A percentile compares a stretch with the other conserved stretches of the same genome.
Conservation (phyloP, 2,797 vertebrate species). For the Schizothorax lantsangensis region DNA sequence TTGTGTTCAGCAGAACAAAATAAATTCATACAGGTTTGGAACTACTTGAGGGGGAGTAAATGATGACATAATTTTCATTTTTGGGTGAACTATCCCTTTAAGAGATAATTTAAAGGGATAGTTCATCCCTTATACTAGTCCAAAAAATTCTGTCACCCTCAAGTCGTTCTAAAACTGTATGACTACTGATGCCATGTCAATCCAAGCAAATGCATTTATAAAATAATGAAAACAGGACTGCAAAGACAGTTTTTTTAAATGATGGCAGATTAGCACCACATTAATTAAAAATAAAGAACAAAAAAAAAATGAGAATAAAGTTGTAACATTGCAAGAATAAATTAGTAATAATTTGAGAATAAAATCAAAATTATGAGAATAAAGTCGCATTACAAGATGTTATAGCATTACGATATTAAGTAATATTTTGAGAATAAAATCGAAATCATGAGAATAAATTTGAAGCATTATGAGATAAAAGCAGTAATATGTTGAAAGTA, state of each 20-base stretch:
- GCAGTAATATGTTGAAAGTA: neutral
- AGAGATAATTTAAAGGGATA: neutral
- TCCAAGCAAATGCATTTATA: neutral
- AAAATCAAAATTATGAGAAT: neutral
- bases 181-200: conserved; percentile 3
- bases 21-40: too few relatives aligned
- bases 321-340: neutral
- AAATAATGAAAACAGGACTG: neutral
- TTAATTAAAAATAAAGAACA: neutral
- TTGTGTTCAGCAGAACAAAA: too few relatives aligned
- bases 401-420: neutral
- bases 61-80: too few relatives aligned
- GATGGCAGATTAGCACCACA: neutral
- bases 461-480: neutral
- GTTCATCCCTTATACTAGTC: neutral
- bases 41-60: too few relatives aligned
- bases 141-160: neutral
- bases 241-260: neutral
- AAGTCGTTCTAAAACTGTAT: neutral
- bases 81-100: neutral
- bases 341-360: neutral
- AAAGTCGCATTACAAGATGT: neutral
- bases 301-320: neutral
- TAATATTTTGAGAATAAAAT: too few relatives aligned
- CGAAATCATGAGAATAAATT: neutral